Conservation (phyloP, 2,888 invertebrate species). For the Tridacna crocea region DNA sequence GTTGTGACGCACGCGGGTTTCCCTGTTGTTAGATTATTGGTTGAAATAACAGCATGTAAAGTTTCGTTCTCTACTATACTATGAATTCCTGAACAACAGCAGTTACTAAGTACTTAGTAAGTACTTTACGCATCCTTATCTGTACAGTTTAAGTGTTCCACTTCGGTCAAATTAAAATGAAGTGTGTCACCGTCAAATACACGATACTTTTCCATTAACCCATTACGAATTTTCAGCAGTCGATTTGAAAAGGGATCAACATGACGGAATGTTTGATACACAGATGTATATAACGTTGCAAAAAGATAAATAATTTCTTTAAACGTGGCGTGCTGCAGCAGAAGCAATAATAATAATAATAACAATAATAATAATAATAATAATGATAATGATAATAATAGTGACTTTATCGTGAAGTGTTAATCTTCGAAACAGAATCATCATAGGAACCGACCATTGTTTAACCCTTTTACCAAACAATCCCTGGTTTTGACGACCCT, state of each 20-base stretch:
- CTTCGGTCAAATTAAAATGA: not conserved
- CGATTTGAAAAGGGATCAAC: not conserved
- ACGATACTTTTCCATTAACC: not conserved
- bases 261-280: not conserved
- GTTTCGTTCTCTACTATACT: not conserved
- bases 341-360: too few relatives aligned
- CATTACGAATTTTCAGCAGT: not conserved
- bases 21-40: not conserved
- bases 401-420: too few relatives aligned
- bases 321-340: not conserved
- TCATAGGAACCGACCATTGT: not conserved
- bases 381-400: too few relatives aligned
- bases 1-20: constrained; percentile 4
- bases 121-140: not conserved
- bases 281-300: not conserved
- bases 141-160: not conserved
- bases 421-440: not conserved
- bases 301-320: not conserved
- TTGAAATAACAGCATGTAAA: not conserved
- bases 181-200: not conserved
- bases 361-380: too few relatives aligned
- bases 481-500: not conserved
- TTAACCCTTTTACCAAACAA: not conserved
- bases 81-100: not conserved
- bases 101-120: not conserved